Evolutionary conservation across 2,888 invertebrate genomes (phyloP).

Genomic region (Oxycera nigricornis): DNA sequence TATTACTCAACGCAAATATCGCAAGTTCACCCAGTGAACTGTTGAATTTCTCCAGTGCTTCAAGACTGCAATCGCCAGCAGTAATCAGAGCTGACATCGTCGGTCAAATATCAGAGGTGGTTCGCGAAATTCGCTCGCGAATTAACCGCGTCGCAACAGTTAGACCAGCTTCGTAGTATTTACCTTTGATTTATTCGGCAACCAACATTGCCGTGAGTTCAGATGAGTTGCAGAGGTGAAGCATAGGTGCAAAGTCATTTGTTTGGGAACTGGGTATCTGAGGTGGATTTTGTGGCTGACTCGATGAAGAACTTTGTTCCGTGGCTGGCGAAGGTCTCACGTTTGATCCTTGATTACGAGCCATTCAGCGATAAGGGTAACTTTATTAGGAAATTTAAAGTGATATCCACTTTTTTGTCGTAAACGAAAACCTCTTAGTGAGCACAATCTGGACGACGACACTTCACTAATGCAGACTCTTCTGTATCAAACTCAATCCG

Average conservation of each 20-base stretch:
- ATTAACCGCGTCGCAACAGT: background rate
- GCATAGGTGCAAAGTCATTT: background rate
- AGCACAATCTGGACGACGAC: too few species aligned
- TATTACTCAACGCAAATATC: constrained; percentile 16
- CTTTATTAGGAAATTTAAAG: too few species aligned
- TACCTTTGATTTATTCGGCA: background rate
- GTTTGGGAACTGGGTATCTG: too few species aligned
- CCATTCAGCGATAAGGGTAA: too few species aligned
- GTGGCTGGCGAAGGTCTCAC: too few species aligned
- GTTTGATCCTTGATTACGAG: too few species aligned
- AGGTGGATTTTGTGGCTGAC: too few species aligned
- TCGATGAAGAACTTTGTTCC: too few species aligned
- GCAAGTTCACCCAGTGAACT: background rate
- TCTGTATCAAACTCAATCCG: too few species aligned
- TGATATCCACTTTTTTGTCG: too few species aligned
- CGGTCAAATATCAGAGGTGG: background rate
- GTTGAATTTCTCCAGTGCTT: background rate
- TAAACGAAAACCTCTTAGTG: too few species aligned
- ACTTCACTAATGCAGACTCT: too few species aligned
- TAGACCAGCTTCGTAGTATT: background rate
- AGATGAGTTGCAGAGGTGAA: background rate
- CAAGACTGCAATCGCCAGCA: background rate
- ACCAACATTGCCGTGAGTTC: background rate
- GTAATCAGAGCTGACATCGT: background rate
- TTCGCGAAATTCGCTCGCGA: background rate